Evolutionary conservation across 2,797 vertebrate genomes (phyloP).

Genomic region (Chiloscyllium punctatum): DNA sequence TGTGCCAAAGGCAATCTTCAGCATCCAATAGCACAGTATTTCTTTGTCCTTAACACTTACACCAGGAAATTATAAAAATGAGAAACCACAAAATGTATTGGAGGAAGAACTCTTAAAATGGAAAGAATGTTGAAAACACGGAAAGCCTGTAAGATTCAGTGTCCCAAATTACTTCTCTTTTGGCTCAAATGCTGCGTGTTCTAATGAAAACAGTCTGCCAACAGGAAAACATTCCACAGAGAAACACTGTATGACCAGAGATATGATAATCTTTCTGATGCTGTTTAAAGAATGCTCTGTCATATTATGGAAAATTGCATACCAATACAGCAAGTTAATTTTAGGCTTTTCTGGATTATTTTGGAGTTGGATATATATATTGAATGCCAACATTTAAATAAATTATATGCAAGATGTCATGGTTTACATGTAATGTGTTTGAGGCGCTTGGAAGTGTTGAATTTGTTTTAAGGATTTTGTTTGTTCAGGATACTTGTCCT

Average conservation of each 20-base stretch:
- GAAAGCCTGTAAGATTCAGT: neutral
- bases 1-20: slow-evolving; percentile 12
- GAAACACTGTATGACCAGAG: neutral
- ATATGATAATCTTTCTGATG: neutral
- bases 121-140: neutral
- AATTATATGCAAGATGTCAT: neutral
- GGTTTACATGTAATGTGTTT: neutral
- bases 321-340: neutral
- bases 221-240: neutral
- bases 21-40: neutral
- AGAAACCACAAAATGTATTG: neutral
- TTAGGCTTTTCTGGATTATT: neutral
- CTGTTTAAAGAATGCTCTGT: neutral
- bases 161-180: neutral
- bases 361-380: neutral
- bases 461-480: neutral
- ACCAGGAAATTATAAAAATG: neutral
- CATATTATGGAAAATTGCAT: neutral
- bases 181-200: neutral
- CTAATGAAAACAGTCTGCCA: neutral
- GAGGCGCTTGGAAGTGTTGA: neutral
- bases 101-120: neutral
- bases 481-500: neutral
- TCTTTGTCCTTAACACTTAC: slow-evolving; percentile 6
- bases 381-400: neutral